Percentiles rank a stretch among this genome's conserved stretches.
Evolutionary conservation across 2,797 vertebrate species (phyloP).

Genomic region (Spinibarbus caldwelli): DNA sequence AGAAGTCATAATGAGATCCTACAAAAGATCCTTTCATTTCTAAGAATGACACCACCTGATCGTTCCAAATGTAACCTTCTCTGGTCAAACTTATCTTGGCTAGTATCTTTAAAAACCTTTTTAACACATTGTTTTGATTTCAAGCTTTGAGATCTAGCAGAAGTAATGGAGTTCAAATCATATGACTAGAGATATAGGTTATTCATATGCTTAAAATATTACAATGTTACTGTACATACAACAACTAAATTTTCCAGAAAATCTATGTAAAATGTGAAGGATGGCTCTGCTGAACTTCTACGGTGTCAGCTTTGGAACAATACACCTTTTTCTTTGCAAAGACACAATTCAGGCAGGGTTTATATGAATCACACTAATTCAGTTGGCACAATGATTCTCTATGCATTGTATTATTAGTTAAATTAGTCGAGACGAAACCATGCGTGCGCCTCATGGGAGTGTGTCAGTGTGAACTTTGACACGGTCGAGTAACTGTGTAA

Average conservation of each 20-base stretch:
- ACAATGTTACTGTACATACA: background rate
- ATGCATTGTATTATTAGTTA: conserved; percentile 1
- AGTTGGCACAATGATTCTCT: conserved; percentile 18
- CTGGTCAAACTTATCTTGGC: background rate
- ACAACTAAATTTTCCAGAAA: background rate
- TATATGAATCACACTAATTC: conserved; percentile 15
- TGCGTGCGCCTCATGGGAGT: background rate
- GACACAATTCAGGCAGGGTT: background rate
- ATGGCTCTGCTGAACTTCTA: background rate
- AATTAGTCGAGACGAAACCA: background rate
- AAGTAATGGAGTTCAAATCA: background rate
- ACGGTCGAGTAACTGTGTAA: background rate
- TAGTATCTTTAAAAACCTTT: background rate
- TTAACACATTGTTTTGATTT: background rate
- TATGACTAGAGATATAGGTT: background rate
- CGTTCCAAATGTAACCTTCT: background rate
- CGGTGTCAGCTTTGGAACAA: conserved; percentile 17
- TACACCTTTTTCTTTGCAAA: background rate
- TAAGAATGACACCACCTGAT: background rate
- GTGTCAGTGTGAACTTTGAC: background rate
- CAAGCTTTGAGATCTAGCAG: background rate
- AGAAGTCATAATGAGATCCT: background rate
- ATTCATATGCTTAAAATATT: background rate
- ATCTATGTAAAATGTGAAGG: background rate
- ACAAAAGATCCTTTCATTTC: background rate